Percentiles rank a stretch among this genome's conserved stretches.
Evolutionary conservation across 2,888 invertebrate species (phyloP).

Genomic region (Nomada goodeniana): DNA sequence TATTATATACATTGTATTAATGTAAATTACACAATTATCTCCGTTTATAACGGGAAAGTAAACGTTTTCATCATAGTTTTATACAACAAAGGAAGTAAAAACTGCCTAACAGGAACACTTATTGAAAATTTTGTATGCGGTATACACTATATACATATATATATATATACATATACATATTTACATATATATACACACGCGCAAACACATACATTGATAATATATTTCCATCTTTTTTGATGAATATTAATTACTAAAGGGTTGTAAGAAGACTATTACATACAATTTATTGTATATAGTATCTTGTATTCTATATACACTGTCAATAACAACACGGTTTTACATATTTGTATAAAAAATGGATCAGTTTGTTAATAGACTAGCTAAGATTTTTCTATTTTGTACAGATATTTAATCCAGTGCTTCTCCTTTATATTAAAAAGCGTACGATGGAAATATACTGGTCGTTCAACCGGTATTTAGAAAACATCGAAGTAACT

Average conservation of each 20-base stretch:
- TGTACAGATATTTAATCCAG: conserved; percentile 73
- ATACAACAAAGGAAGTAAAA: conserved; percentile 54
- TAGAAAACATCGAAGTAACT: conserved; percentile 68
- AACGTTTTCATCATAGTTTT: conserved; percentile 61
- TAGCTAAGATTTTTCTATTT: conserved; percentile 71
- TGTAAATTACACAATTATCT: conserved; percentile 67
- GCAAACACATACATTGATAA: conserved; percentile 60
- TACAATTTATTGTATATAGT: conserved; percentile 78
- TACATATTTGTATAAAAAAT: conserved; percentile 80
- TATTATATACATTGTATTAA: conserved; percentile 63
- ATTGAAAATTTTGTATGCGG: conserved; percentile 61
- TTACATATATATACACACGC: conserved; percentile 41
- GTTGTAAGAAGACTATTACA: conserved; percentile 70
- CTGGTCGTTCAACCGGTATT: conserved; percentile 63
- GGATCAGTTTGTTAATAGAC: conserved; percentile 67
- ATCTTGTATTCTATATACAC: conserved; percentile 75
- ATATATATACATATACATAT: conserved; percentile 20
- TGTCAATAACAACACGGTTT: conserved; percentile 79
- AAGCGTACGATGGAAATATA: conserved; percentile 56
- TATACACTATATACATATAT: conserved; percentile 34
- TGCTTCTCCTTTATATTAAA: conserved; percentile 66
- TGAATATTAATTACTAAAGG: conserved; percentile 72
- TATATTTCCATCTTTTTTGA: conserved; percentile 76
- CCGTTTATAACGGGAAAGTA: conserved; percentile 50
- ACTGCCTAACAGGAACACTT: conserved; percentile 69